Percentiles rank a stretch among this genome's conserved stretches.
Evolutionary conservation across 2,113 vertebrate genomes (phyloP).

Genomic region (Nematolebias whitei): DNA sequence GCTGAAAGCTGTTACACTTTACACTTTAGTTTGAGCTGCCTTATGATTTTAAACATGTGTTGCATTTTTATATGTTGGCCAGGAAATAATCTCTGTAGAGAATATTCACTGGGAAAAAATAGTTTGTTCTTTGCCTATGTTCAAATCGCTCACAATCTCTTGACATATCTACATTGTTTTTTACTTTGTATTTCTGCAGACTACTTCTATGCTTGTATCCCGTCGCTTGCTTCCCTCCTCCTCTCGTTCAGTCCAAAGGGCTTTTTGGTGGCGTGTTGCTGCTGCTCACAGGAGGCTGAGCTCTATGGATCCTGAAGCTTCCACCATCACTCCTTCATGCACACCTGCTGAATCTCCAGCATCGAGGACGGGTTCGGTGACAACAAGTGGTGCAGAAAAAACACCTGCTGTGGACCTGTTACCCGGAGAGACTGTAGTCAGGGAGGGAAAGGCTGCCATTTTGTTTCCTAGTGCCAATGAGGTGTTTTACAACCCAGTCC

Average conservation of each 20-base stretch:
- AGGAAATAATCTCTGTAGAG: too few relatives aligned
- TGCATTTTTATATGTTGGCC: too few relatives aligned
- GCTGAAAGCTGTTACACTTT: too few relatives aligned
- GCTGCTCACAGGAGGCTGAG: slow-evolving; percentile 14
- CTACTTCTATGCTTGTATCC: slow-evolving; percentile 48
- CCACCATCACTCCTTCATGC: background rate
- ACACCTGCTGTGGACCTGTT: slow-evolving; percentile 28
- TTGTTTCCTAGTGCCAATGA: slow-evolving; percentile 88
- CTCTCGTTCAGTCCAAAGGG: background rate
- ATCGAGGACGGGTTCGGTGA: background rate
- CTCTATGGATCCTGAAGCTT: slow-evolving; percentile 48
- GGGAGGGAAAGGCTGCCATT: slow-evolving; percentile 86
- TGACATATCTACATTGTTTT: background rate
- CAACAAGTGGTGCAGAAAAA: background rate
- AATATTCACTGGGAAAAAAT: too few relatives aligned
- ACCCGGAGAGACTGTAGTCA: slow-evolving; percentile 80
- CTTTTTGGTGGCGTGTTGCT: background rate
- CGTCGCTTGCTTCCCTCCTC: background rate
- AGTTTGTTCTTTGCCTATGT: too few relatives aligned
- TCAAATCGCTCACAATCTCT: too few relatives aligned
- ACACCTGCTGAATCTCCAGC: slow-evolving; percentile 4
- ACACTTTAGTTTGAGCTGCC: background rate
- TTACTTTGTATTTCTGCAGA: slow-evolving; percentile 11
- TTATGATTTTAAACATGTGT: background rate
- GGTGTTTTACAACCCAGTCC: slow-evolving; percentile 94